Conservation (phyloP, 2,797 vertebrate genomes). For the Cetoscarus ocellatus region DNA sequence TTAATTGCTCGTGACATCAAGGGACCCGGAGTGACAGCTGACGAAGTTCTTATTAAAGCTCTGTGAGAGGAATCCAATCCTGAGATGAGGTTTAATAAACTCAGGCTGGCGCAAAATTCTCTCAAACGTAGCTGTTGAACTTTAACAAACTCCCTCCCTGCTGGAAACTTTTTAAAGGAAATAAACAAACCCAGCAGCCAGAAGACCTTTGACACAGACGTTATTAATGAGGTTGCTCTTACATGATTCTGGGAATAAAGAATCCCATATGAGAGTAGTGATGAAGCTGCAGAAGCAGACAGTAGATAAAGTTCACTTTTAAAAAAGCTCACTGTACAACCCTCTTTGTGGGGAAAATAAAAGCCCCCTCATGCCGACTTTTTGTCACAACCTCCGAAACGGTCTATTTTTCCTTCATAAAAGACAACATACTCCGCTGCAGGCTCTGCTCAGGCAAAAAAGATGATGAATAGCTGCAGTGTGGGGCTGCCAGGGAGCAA, state of each 20-base stretch:
- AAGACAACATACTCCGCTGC: slow-evolving; percentile 30
- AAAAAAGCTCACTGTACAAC: slow-evolving; percentile 36
- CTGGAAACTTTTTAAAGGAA: slow-evolving; percentile 32
- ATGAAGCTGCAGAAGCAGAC: slow-evolving; percentile 34
- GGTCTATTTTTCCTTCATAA: slow-evolving; percentile 34
- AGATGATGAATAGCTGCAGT: slow-evolving; percentile 53
- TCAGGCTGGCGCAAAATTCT: slow-evolving; percentile 43
- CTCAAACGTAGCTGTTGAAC: slow-evolving; percentile 13
- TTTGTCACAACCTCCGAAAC: slow-evolving; percentile 54
- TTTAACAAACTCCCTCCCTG: slow-evolving; percentile 4
- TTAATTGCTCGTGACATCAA: slow-evolving; percentile 59
- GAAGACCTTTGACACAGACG: slow-evolving; percentile 6
- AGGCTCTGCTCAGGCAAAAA: slow-evolving; percentile 35
- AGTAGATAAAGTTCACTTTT: slow-evolving; percentile 37
- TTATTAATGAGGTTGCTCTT: slow-evolving; percentile 57
- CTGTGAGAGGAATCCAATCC: slow-evolving; percentile 40
- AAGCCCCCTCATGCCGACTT: slow-evolving; percentile 36
- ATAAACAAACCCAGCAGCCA: slow-evolving; percentile 34
- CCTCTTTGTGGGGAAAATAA: slow-evolving; percentile 37
- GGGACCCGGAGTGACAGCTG: slow-evolving; percentile 33
- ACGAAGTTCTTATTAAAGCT: slow-evolving; percentile 48
- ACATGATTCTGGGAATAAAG: slow-evolving; percentile 35
- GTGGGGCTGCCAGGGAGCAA: slow-evolving; percentile 22
- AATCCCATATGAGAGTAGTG: slow-evolving; percentile 19
- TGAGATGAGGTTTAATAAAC: slow-evolving; percentile 34